Conservation (phyloP, 2,113 vertebrate species). For the Sialia sialis region DNA sequence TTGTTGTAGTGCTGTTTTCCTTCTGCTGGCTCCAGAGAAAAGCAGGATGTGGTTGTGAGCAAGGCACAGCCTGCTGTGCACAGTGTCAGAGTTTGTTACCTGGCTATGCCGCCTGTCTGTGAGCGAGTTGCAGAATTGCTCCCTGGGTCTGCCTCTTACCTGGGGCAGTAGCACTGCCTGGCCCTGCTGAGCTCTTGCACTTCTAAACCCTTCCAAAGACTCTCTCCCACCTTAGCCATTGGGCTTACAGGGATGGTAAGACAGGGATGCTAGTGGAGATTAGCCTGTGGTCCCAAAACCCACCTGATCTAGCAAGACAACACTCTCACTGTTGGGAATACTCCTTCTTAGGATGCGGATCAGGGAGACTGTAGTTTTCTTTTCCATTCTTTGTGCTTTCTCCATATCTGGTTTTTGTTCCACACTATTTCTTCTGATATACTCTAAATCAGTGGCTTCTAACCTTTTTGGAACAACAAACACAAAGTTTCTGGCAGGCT, state of each 20-base stretch:
- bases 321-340: neutral
- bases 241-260: neutral
- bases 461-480: neutral
- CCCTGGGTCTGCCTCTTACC: neutral
- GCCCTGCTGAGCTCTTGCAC: neutral
- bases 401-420: neutral
- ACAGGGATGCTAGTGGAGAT: neutral
- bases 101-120: neutral
- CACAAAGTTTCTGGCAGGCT: neutral
- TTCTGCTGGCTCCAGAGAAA: neutral
- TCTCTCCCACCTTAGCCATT: neutral
- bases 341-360: neutral
- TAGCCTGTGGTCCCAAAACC: neutral
- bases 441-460: neutral
- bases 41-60: neutral
- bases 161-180: neutral
- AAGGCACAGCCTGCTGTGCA: neutral
- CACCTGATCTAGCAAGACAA: neutral
- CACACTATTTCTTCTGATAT: neutral
- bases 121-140: rapidly evolving
- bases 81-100: neutral
- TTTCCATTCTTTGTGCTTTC: neutral
- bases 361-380: neutral
- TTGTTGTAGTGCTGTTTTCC: neutral
- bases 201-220: neutral